A percentile compares a stretch with the other conserved stretches of the same genome.
phyloP scores from a whole-genome alignment of 2,888 invertebrate species.

The Amphimallon solstitiale region DNA sequence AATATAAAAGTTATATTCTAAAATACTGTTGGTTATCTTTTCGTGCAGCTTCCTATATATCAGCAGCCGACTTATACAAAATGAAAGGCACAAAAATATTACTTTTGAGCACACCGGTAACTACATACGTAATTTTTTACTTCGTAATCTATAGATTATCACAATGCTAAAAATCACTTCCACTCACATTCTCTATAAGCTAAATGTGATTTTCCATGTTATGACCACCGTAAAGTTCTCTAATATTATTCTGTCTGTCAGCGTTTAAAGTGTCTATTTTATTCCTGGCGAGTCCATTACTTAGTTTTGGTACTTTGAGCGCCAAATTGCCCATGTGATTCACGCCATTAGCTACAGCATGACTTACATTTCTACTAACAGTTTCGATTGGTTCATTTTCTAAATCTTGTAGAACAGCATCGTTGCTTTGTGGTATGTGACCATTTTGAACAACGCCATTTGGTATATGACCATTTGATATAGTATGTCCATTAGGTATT shows the following conservation, averaged over 20 bases:
- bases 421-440: slow-evolving; percentile 36
- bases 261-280: slow-evolving; percentile 50
- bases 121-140: slow-evolving; percentile 13
- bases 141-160: slow-evolving; percentile 29
- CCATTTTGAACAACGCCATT: slow-evolving; percentile 32
- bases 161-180: slow-evolving; percentile 32
- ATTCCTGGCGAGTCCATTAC: slow-evolving; percentile 42
- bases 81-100: slow-evolving; percentile 35
- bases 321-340: slow-evolving; percentile 61
- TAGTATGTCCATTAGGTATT: slow-evolving; percentile 21
- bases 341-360: slow-evolving; percentile 63
- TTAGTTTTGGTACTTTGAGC: slow-evolving; percentile 45
- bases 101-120: slow-evolving; percentile 33
- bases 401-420: slow-evolving; percentile 54
- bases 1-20: slow-evolving; percentile 18
- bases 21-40: slow-evolving; percentile 35
- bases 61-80: slow-evolving; percentile 26
- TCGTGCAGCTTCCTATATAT: slow-evolving; percentile 20
- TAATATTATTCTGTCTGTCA: slow-evolving; percentile 51
- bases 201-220: slow-evolving; percentile 60
- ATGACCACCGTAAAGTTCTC: slow-evolving; percentile 55
- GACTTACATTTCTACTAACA: slow-evolving; percentile 56
- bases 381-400: slow-evolving; percentile 58
- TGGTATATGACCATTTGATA: slow-evolving; percentile 37
- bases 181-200: slow-evolving; percentile 18